A percentile compares a stretch with the other conserved stretches of the same genome.
Evolutionary conservation across 2,113 vertebrate genomes (phyloP).

Genomic region (Progne subis): DNA sequence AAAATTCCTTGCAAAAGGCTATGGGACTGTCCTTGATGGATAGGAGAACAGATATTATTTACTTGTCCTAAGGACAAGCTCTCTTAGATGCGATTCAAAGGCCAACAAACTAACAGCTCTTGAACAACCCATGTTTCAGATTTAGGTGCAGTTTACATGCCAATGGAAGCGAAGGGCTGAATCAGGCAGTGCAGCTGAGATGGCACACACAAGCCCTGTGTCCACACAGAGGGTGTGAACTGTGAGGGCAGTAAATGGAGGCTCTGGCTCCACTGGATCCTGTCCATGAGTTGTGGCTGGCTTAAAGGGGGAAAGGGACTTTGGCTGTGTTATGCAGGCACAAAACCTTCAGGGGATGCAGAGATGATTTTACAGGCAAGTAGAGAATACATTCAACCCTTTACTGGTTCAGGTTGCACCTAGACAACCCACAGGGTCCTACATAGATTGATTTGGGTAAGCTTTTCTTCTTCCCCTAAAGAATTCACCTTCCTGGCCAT

Average conservation of each 20-base stretch:
- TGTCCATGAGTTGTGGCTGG: neutral
- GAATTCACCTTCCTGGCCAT: neutral
- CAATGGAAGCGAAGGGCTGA: neutral
- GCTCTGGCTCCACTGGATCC: neutral
- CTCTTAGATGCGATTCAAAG: neutral
- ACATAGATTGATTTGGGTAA: neutral
- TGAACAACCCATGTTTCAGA: neutral
- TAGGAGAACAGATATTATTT: neutral
- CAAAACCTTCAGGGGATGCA: neutral
- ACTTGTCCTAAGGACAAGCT: neutral
- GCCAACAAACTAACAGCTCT: neutral
- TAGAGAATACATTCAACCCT: neutral
- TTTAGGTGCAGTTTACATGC: neutral
- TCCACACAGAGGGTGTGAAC: fast-evolving
- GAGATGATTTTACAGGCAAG: neutral
- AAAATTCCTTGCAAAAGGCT: neutral
- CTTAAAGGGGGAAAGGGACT: neutral
- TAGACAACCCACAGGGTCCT: neutral
- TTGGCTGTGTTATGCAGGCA: neutral
- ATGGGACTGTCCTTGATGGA: neutral
- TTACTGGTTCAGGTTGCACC: neutral
- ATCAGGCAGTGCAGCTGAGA: neutral
- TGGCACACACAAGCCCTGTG: neutral
- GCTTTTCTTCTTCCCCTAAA: neutral
- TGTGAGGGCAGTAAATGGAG: neutral